These are phyloP conservation scores for Xenopus laevis DNA, from an alignment of 2,113 vertebrate genomes.

Conservation along the genomic window DNA sequence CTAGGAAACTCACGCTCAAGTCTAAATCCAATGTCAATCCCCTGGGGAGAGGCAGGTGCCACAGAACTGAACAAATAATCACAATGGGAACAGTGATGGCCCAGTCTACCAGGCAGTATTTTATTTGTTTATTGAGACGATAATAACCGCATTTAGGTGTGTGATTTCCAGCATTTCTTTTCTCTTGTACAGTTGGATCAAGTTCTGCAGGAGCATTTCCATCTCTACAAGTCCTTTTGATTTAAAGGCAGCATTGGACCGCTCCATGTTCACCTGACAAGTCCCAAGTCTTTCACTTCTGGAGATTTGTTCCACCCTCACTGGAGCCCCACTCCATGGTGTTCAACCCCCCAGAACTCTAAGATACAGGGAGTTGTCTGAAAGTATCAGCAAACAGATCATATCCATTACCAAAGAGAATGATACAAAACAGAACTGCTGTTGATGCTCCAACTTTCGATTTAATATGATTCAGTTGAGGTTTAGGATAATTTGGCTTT, in stretches of 20 bases:
- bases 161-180: neutral
- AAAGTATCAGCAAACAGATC: constrained; percentile 69
- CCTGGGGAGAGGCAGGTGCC: too few relatives aligned
- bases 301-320: constrained; percentile 57
- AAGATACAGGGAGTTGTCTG: constrained; percentile 62
- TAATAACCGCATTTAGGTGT: too few relatives aligned
- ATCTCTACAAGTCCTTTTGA: constrained; percentile 79
- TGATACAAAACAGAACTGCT: neutral
- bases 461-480: too few relatives aligned
- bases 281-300: constrained; percentile 68
- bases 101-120: too few relatives aligned
- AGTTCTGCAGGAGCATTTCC: constrained; percentile 80
- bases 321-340: constrained; percentile 56
- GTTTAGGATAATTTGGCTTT: too few relatives aligned
- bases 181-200: constrained; percentile 74
- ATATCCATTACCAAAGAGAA: constrained; percentile 54
- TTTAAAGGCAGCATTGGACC: constrained; percentile 86
- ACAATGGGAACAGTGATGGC: too few relatives aligned
- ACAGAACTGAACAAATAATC: too few relatives aligned
- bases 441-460: too few relatives aligned
- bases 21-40: too few relatives aligned
- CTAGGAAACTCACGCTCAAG: too few relatives aligned
- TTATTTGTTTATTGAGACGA: too few relatives aligned
- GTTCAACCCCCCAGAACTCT: constrained; percentile 80
- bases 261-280: constrained; percentile 79